These are phyloP conservation scores for Bubo blakistoni DNA, from an alignment of 2,113 vertebrate genomes.

Conservation along the genomic window DNA sequence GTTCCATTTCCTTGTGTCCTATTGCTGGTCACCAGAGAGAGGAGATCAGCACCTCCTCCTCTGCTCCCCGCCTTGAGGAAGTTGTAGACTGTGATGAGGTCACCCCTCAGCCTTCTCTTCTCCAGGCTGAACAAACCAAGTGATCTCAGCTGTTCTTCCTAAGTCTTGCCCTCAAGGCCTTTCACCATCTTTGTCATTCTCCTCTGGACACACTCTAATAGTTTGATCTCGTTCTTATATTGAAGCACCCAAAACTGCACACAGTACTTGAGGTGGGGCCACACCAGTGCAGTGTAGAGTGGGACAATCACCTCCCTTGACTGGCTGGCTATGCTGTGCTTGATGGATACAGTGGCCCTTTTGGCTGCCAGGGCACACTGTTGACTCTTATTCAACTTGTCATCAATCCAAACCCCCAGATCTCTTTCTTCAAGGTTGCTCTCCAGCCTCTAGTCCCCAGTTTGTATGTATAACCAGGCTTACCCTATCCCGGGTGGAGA, in stretches of 20 bases:
- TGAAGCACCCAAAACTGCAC: neutral
- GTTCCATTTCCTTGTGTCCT: neutral
- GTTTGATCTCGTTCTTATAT: neutral
- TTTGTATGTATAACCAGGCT: neutral
- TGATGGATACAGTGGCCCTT: neutral
- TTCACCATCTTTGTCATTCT: neutral
- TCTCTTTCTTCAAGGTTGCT: neutral
- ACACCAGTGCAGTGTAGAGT: neutral
- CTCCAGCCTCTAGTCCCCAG: fast-evolving
- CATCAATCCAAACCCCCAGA: neutral
- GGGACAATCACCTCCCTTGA: fast-evolving
- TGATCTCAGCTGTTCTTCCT: fast-evolving
- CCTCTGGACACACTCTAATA: neutral
- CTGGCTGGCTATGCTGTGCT: fast-evolving
- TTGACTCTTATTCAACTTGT: neutral
- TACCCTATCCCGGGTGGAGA: fast-evolving
- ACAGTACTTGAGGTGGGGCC: fast-evolving
- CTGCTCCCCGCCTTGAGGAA: fast-evolving
- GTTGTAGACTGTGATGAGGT: neutral
- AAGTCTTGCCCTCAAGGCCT: too few species aligned
- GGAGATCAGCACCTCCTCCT: neutral
- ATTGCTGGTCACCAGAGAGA: neutral
- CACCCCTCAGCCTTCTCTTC: neutral
- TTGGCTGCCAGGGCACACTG: neutral
- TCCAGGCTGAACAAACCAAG: neutral